These are phyloP conservation scores for Gibbula magus DNA, from an alignment of 2,888 invertebrate species.

Conservation along the genomic window DNA sequence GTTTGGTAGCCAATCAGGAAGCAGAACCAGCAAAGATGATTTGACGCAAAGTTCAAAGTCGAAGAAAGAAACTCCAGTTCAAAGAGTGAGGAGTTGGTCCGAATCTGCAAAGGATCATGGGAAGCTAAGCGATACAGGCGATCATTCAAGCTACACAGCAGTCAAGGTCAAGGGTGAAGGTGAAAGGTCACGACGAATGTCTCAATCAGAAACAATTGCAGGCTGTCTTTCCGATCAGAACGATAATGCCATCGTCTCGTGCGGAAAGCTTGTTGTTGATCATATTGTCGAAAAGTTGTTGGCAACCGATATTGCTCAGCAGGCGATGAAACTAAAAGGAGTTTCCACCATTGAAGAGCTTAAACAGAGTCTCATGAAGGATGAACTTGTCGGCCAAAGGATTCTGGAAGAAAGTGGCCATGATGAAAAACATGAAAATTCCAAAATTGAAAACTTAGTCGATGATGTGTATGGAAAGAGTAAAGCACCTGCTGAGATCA, in stretches of 20 bases:
- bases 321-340: not conserved
- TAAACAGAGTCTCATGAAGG: slow-evolving; percentile 14
- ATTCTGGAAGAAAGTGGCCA: not conserved
- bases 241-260: slow-evolving; percentile 55
- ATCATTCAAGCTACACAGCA: not conserved
- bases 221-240: slow-evolving; percentile 40
- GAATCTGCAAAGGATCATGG: not conserved
- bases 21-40: no score
- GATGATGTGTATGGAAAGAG: not conserved
- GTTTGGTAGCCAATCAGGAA: no score
- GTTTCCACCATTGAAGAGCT: not conserved
- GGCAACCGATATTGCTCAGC: slow-evolving; percentile 38
- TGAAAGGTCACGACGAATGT: not conserved
- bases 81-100: not conserved
- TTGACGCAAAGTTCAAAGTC: slow-evolving; percentile 8
- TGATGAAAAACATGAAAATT: not conserved
- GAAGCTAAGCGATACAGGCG: not conserved
- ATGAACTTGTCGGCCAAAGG: not conserved
- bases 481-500: not conserved
- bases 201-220: slow-evolving; percentile 3
- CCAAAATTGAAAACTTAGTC: not conserved
- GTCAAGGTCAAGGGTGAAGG: not conserved
- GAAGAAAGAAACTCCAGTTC: not conserved
- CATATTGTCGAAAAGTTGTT: slow-evolving; percentile 61
- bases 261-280: slow-evolving; percentile 60